Conservation (phyloP, 2,797 vertebrate genomes). For the Apodemus agrarius region DNA sequence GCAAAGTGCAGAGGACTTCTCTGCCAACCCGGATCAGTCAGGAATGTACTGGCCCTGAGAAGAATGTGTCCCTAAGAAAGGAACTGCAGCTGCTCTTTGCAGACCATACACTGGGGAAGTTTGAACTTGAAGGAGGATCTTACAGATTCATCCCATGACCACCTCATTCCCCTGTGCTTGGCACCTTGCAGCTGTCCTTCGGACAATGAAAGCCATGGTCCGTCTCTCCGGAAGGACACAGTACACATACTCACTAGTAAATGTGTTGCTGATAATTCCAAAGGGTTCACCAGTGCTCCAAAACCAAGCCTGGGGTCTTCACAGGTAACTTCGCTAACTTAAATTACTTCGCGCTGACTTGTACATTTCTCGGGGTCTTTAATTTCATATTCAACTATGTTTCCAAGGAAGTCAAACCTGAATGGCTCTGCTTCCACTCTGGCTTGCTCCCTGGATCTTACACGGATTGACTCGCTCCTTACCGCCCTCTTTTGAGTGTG, state of each 20-base stretch:
- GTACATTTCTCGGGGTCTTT: background rate
- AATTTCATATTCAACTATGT: background rate
- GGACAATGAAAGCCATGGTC: background rate
- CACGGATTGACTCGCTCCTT: background rate
- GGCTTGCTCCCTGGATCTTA: accelerated
- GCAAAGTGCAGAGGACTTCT: background rate
- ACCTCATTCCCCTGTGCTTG: background rate
- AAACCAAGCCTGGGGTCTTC: background rate
- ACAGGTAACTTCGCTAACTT: background rate
- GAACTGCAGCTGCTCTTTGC: background rate
- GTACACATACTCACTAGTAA: background rate
- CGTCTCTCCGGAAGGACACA: background rate
- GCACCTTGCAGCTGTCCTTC: background rate
- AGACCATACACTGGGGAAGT: background rate
- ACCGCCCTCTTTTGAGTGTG: background rate
- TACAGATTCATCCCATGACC: too few species aligned
- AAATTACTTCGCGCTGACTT: background rate
- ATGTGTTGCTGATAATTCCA: background rate
- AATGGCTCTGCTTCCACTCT: background rate
- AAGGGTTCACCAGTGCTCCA: background rate
- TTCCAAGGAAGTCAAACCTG: background rate
- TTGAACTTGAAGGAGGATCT: background rate
- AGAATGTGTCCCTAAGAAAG: background rate
- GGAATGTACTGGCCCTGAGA: background rate
- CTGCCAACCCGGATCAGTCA: background rate